Percentiles rank a stretch among this genome's conserved stretches.
Evolutionary conservation across 2,113 vertebrate genomes (phyloP).

Genomic region (Pycnonotus jocosus): DNA sequence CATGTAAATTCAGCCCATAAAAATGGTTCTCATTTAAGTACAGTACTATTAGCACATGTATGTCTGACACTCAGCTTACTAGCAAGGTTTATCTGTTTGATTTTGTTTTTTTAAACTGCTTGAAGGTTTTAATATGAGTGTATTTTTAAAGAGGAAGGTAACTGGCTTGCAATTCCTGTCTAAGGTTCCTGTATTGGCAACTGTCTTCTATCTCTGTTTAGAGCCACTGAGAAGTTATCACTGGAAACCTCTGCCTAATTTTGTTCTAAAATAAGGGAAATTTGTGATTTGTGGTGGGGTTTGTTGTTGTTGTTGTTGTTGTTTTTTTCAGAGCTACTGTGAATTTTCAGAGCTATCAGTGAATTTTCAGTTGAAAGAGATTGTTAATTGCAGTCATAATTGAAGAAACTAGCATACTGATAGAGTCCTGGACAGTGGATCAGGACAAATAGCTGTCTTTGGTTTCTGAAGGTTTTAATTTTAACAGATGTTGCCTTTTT

Average conservation of each 20-base stretch:
- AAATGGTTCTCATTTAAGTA: background rate
- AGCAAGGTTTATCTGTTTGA: background rate
- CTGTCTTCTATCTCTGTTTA: background rate
- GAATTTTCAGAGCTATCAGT: background rate
- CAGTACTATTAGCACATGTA: background rate
- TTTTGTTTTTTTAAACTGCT: background rate
- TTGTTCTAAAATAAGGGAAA: background rate
- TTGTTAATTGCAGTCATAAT: background rate
- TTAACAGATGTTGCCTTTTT: background rate
- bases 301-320: too few species aligned
- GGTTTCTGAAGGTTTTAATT: background rate
- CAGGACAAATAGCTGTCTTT: background rate
- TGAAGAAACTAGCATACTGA: background rate
- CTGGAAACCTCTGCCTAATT: background rate
- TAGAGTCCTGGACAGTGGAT: background rate
- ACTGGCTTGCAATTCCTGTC: background rate
- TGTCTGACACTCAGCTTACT: background rate
- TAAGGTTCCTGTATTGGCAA: background rate
- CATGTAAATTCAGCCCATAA: rapidly evolving
- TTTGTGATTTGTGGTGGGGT: too few species aligned
- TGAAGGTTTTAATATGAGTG: background rate
- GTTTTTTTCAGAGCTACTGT: background rate
- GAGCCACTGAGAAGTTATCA: background rate
- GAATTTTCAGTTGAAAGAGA: background rate
- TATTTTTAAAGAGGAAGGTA: background rate